phyloP scores from a whole-genome alignment of 1,140 invertebrate species.

The Penaeus vannamei region DNA sequence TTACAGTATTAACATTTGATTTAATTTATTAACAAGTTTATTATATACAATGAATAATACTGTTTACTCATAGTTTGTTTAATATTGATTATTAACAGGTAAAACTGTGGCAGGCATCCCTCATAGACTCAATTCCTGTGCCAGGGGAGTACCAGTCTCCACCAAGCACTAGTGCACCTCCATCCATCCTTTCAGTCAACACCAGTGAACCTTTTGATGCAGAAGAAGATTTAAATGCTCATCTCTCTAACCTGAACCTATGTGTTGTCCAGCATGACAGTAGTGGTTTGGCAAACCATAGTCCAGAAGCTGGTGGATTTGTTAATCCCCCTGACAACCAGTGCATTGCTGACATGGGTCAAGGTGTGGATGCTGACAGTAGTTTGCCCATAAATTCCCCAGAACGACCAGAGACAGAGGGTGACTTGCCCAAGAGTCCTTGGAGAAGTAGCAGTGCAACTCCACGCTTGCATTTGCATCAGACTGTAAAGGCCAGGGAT shows the following conservation, averaged over 20 bases:
- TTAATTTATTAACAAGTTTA: neutral
- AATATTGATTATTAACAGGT: constrained; percentile 31
- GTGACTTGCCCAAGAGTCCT: constrained; percentile 20
- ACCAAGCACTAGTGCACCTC: neutral
- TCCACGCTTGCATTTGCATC: constrained; percentile 3
- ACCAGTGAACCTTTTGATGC: constrained; percentile 28
- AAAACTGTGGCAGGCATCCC: constrained; percentile 54
- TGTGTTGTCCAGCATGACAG: no score
- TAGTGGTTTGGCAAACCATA: no score
- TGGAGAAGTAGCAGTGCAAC: constrained; percentile 33
- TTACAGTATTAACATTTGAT: no score
- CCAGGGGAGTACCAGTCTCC: neutral
- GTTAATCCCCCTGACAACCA: no score
- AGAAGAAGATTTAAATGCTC: no score
- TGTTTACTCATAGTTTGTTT: neutral
- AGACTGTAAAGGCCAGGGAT: constrained; percentile 15
- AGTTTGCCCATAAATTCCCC: neutral
- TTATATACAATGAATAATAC: neutral
- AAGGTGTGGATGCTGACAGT: neutral
- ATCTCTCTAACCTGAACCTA: no score
- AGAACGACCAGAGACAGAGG: constrained; percentile 18
- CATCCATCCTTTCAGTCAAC: constrained; percentile 36
- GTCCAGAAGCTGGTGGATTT: no score
- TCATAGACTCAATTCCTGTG: constrained; percentile 1
- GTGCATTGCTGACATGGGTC: neutral